A percentile compares a stretch with the other conserved stretches of the same genome.
These are phyloP conservation scores for Rynchops niger DNA, from an alignment of 2,113 vertebrate species.

Conservation along the genomic window DNA sequence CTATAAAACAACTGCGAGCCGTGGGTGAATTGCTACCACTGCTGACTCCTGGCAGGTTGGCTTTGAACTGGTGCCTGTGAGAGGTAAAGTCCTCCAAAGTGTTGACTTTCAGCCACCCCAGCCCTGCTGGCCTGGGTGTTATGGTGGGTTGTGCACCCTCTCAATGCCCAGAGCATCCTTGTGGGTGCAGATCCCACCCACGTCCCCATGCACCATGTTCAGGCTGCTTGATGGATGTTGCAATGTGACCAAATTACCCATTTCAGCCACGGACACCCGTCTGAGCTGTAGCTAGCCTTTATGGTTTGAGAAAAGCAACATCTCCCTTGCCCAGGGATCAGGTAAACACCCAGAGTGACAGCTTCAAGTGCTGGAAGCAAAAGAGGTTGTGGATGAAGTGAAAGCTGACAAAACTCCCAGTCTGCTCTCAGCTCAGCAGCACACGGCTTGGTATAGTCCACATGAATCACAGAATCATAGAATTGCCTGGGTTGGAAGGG, in stretches of 20 bases:
- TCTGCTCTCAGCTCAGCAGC: background rate
- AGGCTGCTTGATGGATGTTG: background rate
- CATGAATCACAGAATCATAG: background rate
- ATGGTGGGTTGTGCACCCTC: fast-evolving
- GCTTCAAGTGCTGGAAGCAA: background rate
- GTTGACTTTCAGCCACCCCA: background rate
- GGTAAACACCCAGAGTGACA: background rate
- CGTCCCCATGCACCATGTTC: fast-evolving
- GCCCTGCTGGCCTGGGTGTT: background rate
- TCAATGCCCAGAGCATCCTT: background rate
- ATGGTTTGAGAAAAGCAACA: background rate
- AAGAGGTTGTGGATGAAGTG: background rate
- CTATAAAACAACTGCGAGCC: background rate
- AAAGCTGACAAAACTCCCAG: background rate
- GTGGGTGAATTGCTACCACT: background rate
- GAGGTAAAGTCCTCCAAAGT: background rate
- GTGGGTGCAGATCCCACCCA: fast-evolving
- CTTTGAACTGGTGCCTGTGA: background rate
- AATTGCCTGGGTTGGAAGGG: no score
- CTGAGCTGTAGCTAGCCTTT: background rate
- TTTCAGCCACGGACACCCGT: fast-evolving
- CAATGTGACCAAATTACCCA: background rate
- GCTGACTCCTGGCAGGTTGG: background rate
- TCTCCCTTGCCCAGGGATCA: background rate
- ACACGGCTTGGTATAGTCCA: fast-evolving